Base-by-base conservation (phyloP, 1,140 invertebrate species). In the Neotoxoptera formosana region DNA sequence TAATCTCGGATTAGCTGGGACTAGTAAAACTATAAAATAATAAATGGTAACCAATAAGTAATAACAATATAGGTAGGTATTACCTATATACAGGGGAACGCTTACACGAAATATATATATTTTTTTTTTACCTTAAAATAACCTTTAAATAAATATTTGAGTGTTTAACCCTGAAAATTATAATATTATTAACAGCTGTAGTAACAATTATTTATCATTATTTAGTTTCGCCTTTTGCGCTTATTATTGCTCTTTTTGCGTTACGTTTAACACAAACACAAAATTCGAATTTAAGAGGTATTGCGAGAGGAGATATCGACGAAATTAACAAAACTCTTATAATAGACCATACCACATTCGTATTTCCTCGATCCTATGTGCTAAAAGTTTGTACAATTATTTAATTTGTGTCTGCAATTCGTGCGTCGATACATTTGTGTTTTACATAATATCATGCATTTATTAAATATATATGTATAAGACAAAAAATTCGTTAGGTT, bases 11-110 rank as follows among this genome's bases (percentile, higher is more conserved):
- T 76, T 17, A 76, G 30, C 9, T 76, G 4, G n/a, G n/a, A 17
- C n/a, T 76, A 76, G n/a, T 76, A 76, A 17, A 76, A 76, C 60
- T n/a, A 76, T 76, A 76, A n/a, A 76, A 76, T n/a, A 76, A 76
- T n/a, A 76, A n/a, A 76, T 76, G 60, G 30, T 83, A 23, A 76
- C 60, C n/a, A n/a, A 67, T 67, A 67, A 67, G 11, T n/a, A 67
- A 67, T 67, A 30, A 67, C 14, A n/a, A n/a, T n/a, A n/a, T n/a
- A n/a, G n/a, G n/a, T n/a, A n/a, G n/a, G n/a, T n/a, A 67, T 67
- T 67, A 41, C 41, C 41, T 41, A 41, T 41, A 67, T 67, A 67
- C 14, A 14, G 30, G n/a, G 1, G 17, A 34, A n/a, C 25, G 9
- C 25, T 25, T 53, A 23, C 21, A 23, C 21, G 21, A 60, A 9